These are phyloP conservation scores for Sprattus sprattus DNA, from an alignment of 2,113 vertebrate species.

Conservation along the genomic window DNA sequence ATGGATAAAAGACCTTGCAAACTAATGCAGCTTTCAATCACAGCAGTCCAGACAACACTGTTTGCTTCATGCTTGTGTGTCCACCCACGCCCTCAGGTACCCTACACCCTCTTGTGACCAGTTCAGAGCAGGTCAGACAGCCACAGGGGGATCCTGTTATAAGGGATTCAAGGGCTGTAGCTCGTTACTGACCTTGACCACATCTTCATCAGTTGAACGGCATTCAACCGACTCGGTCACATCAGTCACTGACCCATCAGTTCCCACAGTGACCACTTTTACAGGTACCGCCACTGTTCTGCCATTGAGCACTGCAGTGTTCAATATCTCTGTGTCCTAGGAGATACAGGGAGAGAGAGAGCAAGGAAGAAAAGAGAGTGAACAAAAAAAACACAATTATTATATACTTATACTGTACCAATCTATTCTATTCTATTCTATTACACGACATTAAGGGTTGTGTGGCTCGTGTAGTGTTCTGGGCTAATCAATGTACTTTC, in stretches of 20 bases:
- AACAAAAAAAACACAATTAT: not conserved
- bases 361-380: not conserved
- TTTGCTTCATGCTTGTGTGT: not conserved
- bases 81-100: not conserved
- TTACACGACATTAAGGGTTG: not conserved
- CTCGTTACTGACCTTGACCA: constrained; percentile 83
- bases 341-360: constrained; percentile 5
- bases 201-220: constrained; percentile 81
- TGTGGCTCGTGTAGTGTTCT: not conserved
- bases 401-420: not conserved
- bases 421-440: not conserved
- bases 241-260: constrained; percentile 78
- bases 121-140: not conserved
- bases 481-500: not conserved
- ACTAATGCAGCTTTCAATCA: not conserved
- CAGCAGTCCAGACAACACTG: not conserved
- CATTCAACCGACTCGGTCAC: constrained; percentile 90
- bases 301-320: constrained; percentile 90
- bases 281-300: constrained; percentile 85
- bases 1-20: not conserved
- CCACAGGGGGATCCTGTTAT: not conserved
- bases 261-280: constrained; percentile 86
- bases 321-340: constrained; percentile 93
- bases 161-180: not conserved
- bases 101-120: not conserved